phyloP scores from a whole-genome alignment of 2,888 invertebrate genomes.

The Heliconius cydno region DNA sequence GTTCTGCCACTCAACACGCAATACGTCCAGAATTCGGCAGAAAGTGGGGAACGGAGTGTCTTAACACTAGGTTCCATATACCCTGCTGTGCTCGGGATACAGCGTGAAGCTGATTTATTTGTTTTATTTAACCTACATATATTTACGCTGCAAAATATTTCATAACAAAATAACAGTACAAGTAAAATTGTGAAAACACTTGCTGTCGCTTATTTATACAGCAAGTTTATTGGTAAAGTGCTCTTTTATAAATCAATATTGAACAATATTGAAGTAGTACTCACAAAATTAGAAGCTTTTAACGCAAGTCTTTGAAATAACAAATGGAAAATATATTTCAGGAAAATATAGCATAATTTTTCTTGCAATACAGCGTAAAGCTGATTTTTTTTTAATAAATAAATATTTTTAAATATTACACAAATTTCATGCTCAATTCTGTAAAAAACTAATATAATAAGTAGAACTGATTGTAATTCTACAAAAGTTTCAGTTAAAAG shows the following conservation, averaged over 20 bases:
- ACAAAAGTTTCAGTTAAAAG: neutral
- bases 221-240: constrained; percentile 6
- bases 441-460: neutral
- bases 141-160: too few species aligned
- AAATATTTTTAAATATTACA: neutral
- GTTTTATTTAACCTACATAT: too few species aligned
- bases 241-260: constrained; percentile 8
- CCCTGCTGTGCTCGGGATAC: too few species aligned
- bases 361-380: too few species aligned
- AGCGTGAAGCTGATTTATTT: too few species aligned
- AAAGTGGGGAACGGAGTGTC: too few species aligned
- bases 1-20: too few species aligned
- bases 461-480: neutral
- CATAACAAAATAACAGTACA: neutral
- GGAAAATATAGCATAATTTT: too few species aligned
- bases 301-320: neutral
- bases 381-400: too few species aligned
- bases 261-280: neutral
- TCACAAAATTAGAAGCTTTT: neutral
- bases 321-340: neutral
- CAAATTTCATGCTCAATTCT: neutral
- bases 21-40: too few species aligned
- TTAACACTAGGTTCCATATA: too few species aligned
- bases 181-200: neutral
- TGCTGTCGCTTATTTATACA: neutral